Percentiles rank a stretch among this genome's conserved stretches.
Evolutionary conservation across 1,140 invertebrate genomes (phyloP).

Genomic region (Centruroides sculpturatus): DNA sequence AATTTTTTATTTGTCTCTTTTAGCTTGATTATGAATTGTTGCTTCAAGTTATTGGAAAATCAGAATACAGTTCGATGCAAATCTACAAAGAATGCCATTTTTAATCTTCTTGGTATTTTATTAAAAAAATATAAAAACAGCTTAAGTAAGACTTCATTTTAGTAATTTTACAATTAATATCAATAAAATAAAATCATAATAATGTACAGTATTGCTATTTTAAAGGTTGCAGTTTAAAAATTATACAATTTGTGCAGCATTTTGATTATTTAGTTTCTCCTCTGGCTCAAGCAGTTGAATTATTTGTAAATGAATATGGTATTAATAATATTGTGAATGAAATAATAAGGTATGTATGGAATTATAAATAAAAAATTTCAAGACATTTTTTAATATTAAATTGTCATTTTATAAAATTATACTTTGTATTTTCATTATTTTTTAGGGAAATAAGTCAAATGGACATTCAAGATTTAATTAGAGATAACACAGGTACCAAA

Average conservation of each 20-base stretch:
- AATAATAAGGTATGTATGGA: background rate
- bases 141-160: background rate
- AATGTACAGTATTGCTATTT: background rate
- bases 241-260: constrained; percentile 3
- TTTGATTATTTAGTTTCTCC: background rate
- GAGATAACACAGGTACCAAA: background rate
- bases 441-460: constrained; percentile 4
- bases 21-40: constrained; percentile 1
- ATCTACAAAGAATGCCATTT: background rate
- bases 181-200: background rate
- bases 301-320: background rate
- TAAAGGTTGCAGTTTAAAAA: constrained; percentile 1
- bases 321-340: background rate
- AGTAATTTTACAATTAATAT: no score
- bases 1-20: background rate
- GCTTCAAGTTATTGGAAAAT: constrained; percentile 5
- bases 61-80: background rate
- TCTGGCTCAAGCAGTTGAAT: constrained; percentile 1
- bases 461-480: background rate
- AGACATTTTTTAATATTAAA: no score
- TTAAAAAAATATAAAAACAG: background rate
- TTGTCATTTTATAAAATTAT: background rate
- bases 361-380: no score
- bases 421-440: background rate
- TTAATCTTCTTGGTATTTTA: constrained; percentile 1